Base-by-base conservation (phyloP, 2,113 vertebrate genomes). In the Alaudala cheleensis region DNA sequence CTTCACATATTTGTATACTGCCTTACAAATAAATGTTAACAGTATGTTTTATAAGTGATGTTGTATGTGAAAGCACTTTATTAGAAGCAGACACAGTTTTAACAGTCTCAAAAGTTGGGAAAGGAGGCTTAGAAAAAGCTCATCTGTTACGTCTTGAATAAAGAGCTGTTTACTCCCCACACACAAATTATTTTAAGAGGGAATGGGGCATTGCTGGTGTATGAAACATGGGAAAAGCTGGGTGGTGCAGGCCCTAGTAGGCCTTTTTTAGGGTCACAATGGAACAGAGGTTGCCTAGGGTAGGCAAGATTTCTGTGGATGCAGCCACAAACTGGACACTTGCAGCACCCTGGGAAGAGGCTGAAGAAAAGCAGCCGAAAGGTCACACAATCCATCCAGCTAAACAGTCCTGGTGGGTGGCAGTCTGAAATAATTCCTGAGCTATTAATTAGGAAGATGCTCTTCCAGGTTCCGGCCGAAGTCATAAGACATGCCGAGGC, bases 361-460 rank as follows among this genome's bases (percentile, higher is more conserved):
- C 81, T 92, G 70, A 65, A 80, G 61, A 81, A 90, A 77, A 92
- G 89, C 94, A 95, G 67, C 57, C 0, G 5, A 95, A 95, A 96
- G 93, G 93, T 95, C 93, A 95, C 49, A 62, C 34, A 73, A 18
- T 96, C 89, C 73, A 81, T 82, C 57, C 58, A 95, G 78, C 84
- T 92, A 96, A 97, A 96, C 94, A 77, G 90, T 95, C 96, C 91
- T 95, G 45, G 96, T 96, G 95, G 95, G 96, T 92, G 93, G 95
- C 94, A 95, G 95, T 94, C 95, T 95, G 91, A 94, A 95, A 93
- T 92, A 95, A 95, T 95, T 96, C 89, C 95, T 96, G 93, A 94
- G 89, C 93, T 93, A 95, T 95, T 95, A 95, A 96, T 92, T 96
- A 95, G 87, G 93, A 95, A 95, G 91, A 96, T 94, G 74, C 78